These are phyloP conservation scores for Ciconia maguari DNA, from an alignment of 2,113 vertebrate species.

Conservation along the genomic window DNA sequence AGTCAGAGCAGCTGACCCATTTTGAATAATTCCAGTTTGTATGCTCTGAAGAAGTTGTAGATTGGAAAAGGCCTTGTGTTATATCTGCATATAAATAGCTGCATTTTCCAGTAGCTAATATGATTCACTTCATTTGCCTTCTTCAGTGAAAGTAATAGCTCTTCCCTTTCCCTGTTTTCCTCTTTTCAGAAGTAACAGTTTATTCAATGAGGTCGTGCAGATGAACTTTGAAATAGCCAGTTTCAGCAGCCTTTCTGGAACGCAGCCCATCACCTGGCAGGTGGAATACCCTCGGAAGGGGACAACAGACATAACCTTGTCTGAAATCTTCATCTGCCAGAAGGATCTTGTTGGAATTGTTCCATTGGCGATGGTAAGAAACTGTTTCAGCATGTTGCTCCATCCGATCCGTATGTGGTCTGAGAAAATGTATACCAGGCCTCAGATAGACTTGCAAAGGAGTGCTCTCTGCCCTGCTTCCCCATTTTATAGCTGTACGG, in stretches of 20 bases:
- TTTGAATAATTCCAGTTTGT: not conserved
- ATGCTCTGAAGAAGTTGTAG: not conserved
- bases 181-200: constrained; percentile 78
- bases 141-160: not conserved
- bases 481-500: not conserved
- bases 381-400: not conserved
- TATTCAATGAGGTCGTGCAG: constrained; percentile 85
- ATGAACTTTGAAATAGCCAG: constrained; percentile 89
- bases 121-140: not conserved
- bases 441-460: not conserved
- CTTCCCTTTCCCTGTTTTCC: not conserved
- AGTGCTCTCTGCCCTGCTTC: not conserved
- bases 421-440: fast-evolving
- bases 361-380: constrained; percentile 92
- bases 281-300: constrained; percentile 88
- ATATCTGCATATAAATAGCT: not conserved
- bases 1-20: not conserved
- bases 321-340: constrained; percentile 88
- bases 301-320: constrained; percentile 77
- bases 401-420: not conserved
- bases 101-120: not conserved
- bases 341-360: constrained; percentile 90
- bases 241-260: constrained; percentile 85
- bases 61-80: not conserved
- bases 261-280: constrained; percentile 92